Base-by-base conservation (phyloP, 2,797 vertebrate species). In the Crenuchus spilurus region DNA sequence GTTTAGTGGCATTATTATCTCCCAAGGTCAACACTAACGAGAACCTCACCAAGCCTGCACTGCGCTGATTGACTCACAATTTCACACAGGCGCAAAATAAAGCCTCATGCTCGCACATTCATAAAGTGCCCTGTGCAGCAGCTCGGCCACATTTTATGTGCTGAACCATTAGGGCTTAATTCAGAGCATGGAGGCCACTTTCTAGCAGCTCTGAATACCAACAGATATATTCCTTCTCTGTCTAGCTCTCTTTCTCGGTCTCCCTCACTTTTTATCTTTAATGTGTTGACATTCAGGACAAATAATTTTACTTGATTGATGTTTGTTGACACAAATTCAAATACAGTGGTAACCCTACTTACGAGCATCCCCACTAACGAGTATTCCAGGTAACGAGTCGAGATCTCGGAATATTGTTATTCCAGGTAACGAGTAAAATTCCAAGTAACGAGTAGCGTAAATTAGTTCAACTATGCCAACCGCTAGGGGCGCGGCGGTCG, bases 1-100 rank as follows among this genome's bases (percentile, higher is more conserved):
- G 77, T 90, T 91, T 90, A 87, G 84, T 84, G 81, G 77, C 86
- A 86, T 92, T 89, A 92, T 90, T 91, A 91, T 92, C 87, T 88
- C 66, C 78, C 92, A 93, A 94, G 92, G 93, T 93, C 91, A 90
- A 39, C 37, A 77, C 88, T 91, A 91, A 92, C 84, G 77, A 92
- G 88, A 81, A 86, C 84, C 73, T 82, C 80, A 72, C 83, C 49
- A 72, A 72, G 87, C 80, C 87, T 83, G 87, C 84, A 83, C 77
- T 20, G 60, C 58, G 48, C 90, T 91, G 90, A 93, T 90, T 88
- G 87, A 89, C 90, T 90, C 76, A 11, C 82, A 70, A 54, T 88
- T 90, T 89, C 82, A 85, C 87, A 87, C 79, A 71, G 82, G 85
- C 82, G 84, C 82, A 80, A 82, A 79, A 86, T 79, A 73, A 79